These are phyloP conservation scores for Scylla paramamosain DNA, from an alignment of 1,140 invertebrate species.

Conservation along the genomic window DNA sequence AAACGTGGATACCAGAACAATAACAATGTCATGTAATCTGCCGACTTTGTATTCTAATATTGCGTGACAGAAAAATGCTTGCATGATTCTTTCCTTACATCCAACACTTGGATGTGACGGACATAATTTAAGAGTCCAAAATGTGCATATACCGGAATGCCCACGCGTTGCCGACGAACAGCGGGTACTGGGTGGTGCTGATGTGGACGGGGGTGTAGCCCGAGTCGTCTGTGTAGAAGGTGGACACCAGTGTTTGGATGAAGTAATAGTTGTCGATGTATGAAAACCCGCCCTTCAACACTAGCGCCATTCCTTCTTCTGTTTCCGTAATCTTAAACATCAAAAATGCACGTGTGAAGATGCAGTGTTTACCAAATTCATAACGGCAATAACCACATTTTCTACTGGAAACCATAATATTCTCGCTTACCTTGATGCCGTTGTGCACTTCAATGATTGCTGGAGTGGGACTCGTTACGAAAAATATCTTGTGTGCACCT, in stretches of 20 bases:
- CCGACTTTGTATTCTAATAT: no score
- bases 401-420: no score
- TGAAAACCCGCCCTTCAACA: not conserved
- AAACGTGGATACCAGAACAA: no score
- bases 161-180: constrained; percentile 22
- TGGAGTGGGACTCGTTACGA: not conserved
- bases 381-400: no score
- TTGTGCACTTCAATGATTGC: not conserved
- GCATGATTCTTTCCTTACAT: no score
- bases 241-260: not conserved
- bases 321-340: not conserved
- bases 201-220: not conserved
- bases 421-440: not conserved
- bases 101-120: no score
- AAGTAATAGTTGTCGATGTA: constrained; percentile 17
- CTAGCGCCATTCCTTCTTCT: not conserved
- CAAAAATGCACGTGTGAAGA: no score
- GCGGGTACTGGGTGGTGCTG: constrained; percentile 27
- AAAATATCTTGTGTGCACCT: not conserved
- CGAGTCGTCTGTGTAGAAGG: not conserved
- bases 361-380: no score
- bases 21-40: no score
- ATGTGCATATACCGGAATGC: constrained; percentile 5
- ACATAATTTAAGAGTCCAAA: no score
- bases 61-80: no score